phyloP scores from a whole-genome alignment of 53 echinoderm and acorn worm species.

The Holothuria scabra region DNA sequence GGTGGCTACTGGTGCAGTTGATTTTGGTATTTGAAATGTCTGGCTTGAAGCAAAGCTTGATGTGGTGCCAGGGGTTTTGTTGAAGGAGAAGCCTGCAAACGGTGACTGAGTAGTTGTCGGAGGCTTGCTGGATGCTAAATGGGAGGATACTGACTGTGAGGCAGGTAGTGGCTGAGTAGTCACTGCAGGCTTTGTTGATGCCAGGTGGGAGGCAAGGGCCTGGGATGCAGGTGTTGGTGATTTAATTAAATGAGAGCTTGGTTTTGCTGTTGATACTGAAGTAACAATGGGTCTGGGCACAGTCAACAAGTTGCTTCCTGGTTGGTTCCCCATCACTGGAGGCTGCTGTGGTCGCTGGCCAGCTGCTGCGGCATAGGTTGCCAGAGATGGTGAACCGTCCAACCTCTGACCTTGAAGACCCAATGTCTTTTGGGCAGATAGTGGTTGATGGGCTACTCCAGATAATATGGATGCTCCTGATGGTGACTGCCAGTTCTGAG shows the following conservation, averaged over 20 bases:
- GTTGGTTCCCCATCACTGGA: not conserved
- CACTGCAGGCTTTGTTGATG: no score
- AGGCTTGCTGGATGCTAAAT: not conserved
- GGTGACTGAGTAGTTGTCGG: slow-evolving; percentile 7
- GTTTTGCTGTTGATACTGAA: slow-evolving; percentile 37
- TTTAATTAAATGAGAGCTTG: slow-evolving; percentile 22
- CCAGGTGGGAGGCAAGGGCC: no score
- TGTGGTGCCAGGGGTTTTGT: not conserved
- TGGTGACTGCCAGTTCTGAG: slow-evolving; percentile 43
- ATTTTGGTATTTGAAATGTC: slow-evolving; percentile 32
- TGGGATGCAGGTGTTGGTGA: slow-evolving; percentile 36
- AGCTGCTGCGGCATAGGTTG: slow-evolving; percentile 27
- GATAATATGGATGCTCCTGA: slow-evolving; percentile 23
- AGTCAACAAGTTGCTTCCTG: not conserved
- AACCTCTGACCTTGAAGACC: slow-evolving; percentile 17
- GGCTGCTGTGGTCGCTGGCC: slow-evolving; percentile 5
- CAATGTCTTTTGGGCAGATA: slow-evolving; percentile 1
- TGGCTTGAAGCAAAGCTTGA: slow-evolving; percentile 25
- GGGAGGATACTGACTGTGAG: not conserved
- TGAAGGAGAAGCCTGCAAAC: slow-evolving; percentile 46
- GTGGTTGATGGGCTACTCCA: not conserved
- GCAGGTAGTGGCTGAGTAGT: slow-evolving; percentile 3
- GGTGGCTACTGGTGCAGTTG: slow-evolving; percentile 38
- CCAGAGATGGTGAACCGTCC: slow-evolving; percentile 11
- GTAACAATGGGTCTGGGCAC: slow-evolving; percentile 40